Percentiles rank a stretch among this genome's conserved stretches.
These are phyloP conservation scores for Lacerta viridis DNA, from an alignment of 2,797 vertebrate species.

Conservation along the genomic window DNA sequence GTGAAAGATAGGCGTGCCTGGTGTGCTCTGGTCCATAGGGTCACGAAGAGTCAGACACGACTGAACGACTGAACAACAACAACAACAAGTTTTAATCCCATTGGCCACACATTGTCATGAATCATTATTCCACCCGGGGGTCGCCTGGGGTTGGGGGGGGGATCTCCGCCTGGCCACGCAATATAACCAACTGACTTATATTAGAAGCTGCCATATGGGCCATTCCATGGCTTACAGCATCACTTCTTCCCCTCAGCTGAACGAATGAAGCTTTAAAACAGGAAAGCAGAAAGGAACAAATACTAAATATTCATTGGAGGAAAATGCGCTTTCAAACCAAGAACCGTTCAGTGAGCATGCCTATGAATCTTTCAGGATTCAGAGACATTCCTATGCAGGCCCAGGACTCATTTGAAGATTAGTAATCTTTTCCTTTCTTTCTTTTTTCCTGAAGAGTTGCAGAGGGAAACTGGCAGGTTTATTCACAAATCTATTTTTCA, in stretches of 20 bases:
- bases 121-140: too few species aligned
- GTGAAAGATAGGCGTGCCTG: too few species aligned
- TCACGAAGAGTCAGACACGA: too few species aligned
- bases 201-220: too few species aligned
- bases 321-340: constrained; percentile 42
- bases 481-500: constrained; percentile 13
- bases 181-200: too few species aligned
- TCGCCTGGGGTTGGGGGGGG: too few species aligned
- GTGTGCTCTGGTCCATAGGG: too few species aligned
- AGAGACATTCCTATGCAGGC: constrained; percentile 34
- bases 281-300: constrained; percentile 40
- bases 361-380: constrained; percentile 52
- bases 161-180: too few species aligned
- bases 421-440: constrained; percentile 16
- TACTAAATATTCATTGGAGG: constrained; percentile 44
- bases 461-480: constrained; percentile 41
- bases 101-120: too few species aligned
- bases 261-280: constrained; percentile 28
- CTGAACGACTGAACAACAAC: too few species aligned
- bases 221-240: background rate
- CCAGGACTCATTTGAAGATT: constrained; percentile 38
- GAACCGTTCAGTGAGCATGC: constrained; percentile 31
- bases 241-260: background rate
- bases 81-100: too few species aligned
- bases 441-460: constrained; percentile 2